Evolutionary conservation across 2,888 invertebrate species (phyloP), one percentile per base, ranked within the genome.

Genomic region (Acleris sparsana): DNA sequence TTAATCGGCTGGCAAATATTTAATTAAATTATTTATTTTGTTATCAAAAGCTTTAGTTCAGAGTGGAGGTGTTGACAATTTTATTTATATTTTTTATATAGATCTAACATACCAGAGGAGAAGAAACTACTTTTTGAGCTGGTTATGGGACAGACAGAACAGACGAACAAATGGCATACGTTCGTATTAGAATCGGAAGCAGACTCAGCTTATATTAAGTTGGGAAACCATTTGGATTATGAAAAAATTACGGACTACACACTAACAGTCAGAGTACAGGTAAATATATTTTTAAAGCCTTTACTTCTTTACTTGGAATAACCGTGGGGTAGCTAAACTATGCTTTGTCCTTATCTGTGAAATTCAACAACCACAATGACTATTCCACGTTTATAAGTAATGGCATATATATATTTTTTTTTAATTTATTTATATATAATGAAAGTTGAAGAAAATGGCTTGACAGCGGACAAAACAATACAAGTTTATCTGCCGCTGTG

Each of bases 221-320:
- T 97, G 58, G 96, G 95, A 22, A 95, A 96, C 78, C 93, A 94
- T 63, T 93, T 98, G 71, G 97, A 98, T 89, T 98, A 95, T 81
- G 98, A 98, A 88, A 95, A 95, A 71, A 96, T 97, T 61, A 95
- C 95, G 0, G 96, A 97, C 75, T 98, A 97, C 80, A 96, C 95
- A 13, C 92, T 98, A 49, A 97, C 97, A 44, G 95, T 98, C 76
- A 94, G 96, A 73, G 97, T 96, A 73, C 93, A 93, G 92, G 94
- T 94, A 86, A 83, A 72, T 62, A 55, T 43, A 1, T 7, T 16
- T 46, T 46, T 7, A n/a, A n/a, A n/a, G n/a, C n/a, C n/a, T n/a
- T n/a, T n/a, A n/a, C n/a, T n/a, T n/a, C n/a, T n/a, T n/a, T n/a
- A n/a, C n/a, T n/a, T n/a, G n/a, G n/a, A n/a, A n/a, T n/a, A n/a